These are phyloP conservation scores for Drosophila leonis DNA, from an alignment of 2,888 invertebrate species.

Conservation along the genomic window DNA sequence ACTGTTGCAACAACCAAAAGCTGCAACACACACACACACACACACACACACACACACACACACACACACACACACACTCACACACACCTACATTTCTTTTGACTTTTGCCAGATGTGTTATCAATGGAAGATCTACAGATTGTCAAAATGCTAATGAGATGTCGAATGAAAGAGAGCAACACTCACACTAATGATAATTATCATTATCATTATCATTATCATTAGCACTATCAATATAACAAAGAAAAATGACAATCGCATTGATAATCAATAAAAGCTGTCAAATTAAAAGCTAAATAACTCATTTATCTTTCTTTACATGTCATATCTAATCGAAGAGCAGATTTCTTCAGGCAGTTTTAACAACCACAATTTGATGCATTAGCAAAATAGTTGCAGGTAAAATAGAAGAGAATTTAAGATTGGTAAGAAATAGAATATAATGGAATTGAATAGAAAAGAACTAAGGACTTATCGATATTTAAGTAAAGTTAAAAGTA, in stretches of 20 bases:
- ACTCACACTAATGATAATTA: neutral
- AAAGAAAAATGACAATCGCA: neutral
- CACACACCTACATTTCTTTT: neutral
- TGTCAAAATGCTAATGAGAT: slow-evolving; percentile 41
- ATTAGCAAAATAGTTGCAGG: neutral
- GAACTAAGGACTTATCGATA: too few relatives aligned
- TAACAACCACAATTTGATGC: neutral
- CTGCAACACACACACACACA: slow-evolving; percentile 29
- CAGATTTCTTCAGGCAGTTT: neutral
- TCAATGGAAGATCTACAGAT: slow-evolving; percentile 42
- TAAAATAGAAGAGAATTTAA: neutral
- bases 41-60: slow-evolving; percentile 8
- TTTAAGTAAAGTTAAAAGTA: too few relatives aligned
- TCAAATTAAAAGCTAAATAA: slow-evolving; percentile 8
- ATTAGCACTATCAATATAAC: slow-evolving; percentile 2
- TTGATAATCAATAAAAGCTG: slow-evolving; percentile 9
- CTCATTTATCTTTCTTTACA: slow-evolving; percentile 1
- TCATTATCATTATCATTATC: neutral
- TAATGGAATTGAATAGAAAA: too few relatives aligned
- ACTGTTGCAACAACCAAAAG: slow-evolving; percentile 43
- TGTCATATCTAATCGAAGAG: neutral
- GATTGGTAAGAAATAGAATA: neutral
- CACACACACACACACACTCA: slow-evolving; percentile 2
- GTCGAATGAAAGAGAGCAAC: slow-evolving; percentile 1
- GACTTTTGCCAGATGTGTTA: slow-evolving; percentile 12